These are phyloP conservation scores for Ips typographus DNA, from an alignment of 1,140 invertebrate genomes.

Conservation along the genomic window DNA sequence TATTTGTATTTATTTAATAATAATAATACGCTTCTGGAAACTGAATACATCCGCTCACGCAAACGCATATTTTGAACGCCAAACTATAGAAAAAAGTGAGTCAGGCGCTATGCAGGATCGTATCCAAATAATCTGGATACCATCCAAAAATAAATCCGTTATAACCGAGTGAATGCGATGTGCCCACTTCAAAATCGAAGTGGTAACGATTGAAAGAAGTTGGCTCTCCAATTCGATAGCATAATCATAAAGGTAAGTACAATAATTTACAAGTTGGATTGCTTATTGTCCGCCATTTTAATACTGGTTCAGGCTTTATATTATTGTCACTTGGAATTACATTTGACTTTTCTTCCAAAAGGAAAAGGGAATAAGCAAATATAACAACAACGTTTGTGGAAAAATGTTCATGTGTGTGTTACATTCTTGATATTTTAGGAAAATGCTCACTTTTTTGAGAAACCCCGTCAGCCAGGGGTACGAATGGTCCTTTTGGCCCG, in stretches of 20 bases:
- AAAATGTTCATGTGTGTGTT: no score
- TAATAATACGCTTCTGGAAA: no score
- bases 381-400: no score
- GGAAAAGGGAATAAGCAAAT: no score
- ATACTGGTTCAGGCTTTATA: no score
- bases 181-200: slow-evolving; percentile 24
- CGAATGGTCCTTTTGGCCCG: slow-evolving; percentile 41
- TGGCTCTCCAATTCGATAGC: slow-evolving; percentile 15
- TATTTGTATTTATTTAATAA: no score
- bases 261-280: slow-evolving; percentile 7
- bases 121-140: slow-evolving; percentile 29
- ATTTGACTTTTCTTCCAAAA: no score
- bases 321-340: no score
- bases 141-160: slow-evolving; percentile 27
- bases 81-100: not conserved
- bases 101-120: slow-evolving; percentile 24
- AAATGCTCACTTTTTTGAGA: slow-evolving; percentile 39
- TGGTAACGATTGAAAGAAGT: slow-evolving; percentile 27
- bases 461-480: slow-evolving; percentile 34
- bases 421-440: slow-evolving; percentile 11
- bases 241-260: slow-evolving; percentile 25
- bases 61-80: no score
- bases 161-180: slow-evolving; percentile 13
- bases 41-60: no score
- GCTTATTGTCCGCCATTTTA: not conserved